Evolutionary conservation across 2,888 invertebrate species (phyloP).

Genomic region (Agrochola litura): DNA sequence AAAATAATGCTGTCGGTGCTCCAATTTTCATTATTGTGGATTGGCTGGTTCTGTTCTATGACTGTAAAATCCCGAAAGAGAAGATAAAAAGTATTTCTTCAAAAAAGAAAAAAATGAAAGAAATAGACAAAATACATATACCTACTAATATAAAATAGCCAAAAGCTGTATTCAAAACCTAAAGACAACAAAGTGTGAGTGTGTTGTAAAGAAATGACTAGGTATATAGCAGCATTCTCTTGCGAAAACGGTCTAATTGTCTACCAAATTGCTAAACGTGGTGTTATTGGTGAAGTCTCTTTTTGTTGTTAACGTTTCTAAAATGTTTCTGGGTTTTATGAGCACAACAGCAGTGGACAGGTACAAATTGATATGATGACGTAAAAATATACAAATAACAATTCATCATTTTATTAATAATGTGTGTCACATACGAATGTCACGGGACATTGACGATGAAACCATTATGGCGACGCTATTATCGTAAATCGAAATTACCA

Average conservation of each 20-base stretch:
- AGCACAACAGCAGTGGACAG: not conserved
- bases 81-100: not conserved
- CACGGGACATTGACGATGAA: conserved; percentile 70
- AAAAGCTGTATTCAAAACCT: too few relatives aligned
- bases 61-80: not conserved
- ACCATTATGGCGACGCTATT: conserved; percentile 72
- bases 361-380: not conserved
- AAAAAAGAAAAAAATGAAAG: not conserved
- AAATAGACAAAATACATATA: too few relatives aligned
- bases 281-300: not conserved
- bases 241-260: not conserved
- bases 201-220: too few relatives aligned
- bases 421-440: conserved; percentile 66
- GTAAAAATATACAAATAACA: conserved; percentile 19
- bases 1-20: not conserved
- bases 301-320: not conserved
- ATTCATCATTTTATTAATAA: conserved; percentile 54
- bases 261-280: not conserved
- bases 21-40: not conserved
- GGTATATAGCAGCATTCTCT: too few relatives aligned
- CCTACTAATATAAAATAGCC: too few relatives aligned
- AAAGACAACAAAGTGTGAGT: too few relatives aligned
- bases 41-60: not conserved
- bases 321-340: not conserved
- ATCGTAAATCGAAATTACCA: conserved; percentile 81